These are phyloP conservation scores for Agriopis aurantiaria DNA, from an alignment of 2,888 invertebrate species.

Conservation along the genomic window DNA sequence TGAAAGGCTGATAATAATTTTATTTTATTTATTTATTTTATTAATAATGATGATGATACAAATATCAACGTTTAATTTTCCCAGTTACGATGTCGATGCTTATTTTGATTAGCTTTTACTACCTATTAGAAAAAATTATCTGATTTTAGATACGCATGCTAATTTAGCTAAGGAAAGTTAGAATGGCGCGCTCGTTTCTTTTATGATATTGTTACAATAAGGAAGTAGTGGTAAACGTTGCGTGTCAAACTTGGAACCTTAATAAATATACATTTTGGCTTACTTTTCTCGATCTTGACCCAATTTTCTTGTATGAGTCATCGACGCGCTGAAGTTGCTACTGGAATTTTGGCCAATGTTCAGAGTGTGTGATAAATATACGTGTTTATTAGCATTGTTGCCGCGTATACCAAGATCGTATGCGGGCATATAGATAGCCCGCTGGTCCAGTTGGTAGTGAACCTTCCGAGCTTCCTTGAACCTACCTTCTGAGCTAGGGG, in stretches of 20 bases:
- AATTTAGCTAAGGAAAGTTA: slow-evolving; percentile 24
- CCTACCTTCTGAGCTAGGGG: no score
- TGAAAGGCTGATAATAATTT: no score
- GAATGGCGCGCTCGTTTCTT: slow-evolving; percentile 20
- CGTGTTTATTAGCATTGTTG: neutral
- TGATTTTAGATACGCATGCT: slow-evolving; percentile 20
- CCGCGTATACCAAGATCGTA: no score
- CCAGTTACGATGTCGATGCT: neutral
- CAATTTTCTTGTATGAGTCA: slow-evolving; percentile 18
- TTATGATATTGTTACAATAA: slow-evolving; percentile 27
- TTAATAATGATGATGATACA: neutral
- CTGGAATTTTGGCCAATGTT: slow-evolving; percentile 5
- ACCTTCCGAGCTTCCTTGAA: no score
- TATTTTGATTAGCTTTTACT: neutral
- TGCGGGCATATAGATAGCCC: no score
- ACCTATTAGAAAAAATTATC: slow-evolving; percentile 7
- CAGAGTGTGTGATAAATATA: neutral
- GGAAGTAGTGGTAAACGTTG: slow-evolving; percentile 29
- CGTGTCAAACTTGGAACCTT: slow-evolving; percentile 28
- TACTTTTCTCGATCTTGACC: slow-evolving; percentile 29
- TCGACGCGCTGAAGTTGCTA: slow-evolving; percentile 1
- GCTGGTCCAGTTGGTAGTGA: no score
- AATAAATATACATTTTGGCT: slow-evolving; percentile 18
- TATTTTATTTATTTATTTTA: no score
- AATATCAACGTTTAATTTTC: no score